phyloP scores from a whole-genome alignment of 2,888 invertebrate species.

The Cryptus armator region DNA sequence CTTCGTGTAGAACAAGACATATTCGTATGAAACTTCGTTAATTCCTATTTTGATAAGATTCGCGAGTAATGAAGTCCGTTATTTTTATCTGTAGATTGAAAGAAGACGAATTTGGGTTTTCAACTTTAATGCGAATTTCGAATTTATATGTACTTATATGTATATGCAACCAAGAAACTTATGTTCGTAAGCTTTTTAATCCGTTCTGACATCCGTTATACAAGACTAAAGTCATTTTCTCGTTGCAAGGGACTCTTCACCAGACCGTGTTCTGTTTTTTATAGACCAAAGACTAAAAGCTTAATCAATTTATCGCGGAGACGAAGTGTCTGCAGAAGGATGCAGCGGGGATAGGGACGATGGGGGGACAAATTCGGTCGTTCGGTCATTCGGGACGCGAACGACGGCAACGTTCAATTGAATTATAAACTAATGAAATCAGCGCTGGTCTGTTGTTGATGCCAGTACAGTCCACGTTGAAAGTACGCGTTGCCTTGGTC shows the following conservation, averaged over 20 bases:
- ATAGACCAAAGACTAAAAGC: conserved; percentile 19
- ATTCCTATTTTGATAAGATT: background rate
- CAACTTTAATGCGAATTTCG: background rate
- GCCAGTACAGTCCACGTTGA: conserved; percentile 50
- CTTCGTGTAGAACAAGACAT: background rate
- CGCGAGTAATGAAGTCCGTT: background rate
- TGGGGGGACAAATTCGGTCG: background rate
- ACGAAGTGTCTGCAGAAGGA: conserved; percentile 29
- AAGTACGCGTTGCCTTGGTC: conserved; percentile 45
- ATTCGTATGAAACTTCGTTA: background rate
- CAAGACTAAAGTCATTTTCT: no score
- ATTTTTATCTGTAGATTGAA: background rate
- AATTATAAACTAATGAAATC: conserved; percentile 65
- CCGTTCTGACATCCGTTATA: no score
- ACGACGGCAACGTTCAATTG: conserved; percentile 54
- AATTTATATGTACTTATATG: no score
- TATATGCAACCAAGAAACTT: no score
- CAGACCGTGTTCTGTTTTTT: no score
- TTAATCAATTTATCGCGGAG: conserved; percentile 56
- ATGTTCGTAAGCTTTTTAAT: no score
- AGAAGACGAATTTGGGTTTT: background rate
- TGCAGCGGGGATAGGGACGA: background rate
- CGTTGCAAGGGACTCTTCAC: no score
- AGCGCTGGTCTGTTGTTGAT: conserved; percentile 50
- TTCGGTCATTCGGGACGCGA: conserved; percentile 13